Conservation (phyloP, 2,113 vertebrate genomes). For the Passerina amoena region DNA sequence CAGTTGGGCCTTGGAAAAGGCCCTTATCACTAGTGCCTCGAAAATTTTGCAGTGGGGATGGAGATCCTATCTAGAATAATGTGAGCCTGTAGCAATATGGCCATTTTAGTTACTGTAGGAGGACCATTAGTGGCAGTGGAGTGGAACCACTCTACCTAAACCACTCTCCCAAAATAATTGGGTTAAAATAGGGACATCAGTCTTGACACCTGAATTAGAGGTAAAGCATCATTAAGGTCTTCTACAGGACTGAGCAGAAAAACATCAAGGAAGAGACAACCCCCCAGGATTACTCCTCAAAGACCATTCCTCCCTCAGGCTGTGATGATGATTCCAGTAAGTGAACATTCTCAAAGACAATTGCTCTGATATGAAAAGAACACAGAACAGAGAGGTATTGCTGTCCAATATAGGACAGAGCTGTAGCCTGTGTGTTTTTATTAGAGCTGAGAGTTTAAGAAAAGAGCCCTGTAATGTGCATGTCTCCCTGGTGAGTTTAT, state of each 20-base stretch:
- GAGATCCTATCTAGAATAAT: background rate
- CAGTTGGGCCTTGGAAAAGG: background rate
- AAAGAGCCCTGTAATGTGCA: slow-evolving; percentile 29
- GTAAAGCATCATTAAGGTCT: background rate
- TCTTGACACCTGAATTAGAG: background rate
- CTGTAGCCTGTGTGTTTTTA: background rate
- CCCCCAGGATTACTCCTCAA: background rate
- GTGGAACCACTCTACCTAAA: background rate
- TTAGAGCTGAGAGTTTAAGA: slow-evolving; percentile 22
- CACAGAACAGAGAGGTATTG: background rate
- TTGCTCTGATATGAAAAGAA: background rate
- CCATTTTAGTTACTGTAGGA: background rate
- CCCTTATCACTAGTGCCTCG: background rate
- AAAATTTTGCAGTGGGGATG: background rate
- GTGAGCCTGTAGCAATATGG: background rate
- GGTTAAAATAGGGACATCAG: background rate
- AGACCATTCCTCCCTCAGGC: background rate
- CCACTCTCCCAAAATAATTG: background rate
- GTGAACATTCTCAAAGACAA: background rate
- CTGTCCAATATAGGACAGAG: background rate
- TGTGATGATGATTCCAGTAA: background rate
- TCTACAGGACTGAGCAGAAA: background rate
- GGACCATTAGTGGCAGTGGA: background rate
- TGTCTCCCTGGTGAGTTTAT: slow-evolving; percentile 55
- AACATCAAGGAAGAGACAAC: background rate